These are phyloP conservation scores for Amphiduros pacificus DNA, from an alignment of 2,888 invertebrate genomes.

Conservation along the genomic window DNA sequence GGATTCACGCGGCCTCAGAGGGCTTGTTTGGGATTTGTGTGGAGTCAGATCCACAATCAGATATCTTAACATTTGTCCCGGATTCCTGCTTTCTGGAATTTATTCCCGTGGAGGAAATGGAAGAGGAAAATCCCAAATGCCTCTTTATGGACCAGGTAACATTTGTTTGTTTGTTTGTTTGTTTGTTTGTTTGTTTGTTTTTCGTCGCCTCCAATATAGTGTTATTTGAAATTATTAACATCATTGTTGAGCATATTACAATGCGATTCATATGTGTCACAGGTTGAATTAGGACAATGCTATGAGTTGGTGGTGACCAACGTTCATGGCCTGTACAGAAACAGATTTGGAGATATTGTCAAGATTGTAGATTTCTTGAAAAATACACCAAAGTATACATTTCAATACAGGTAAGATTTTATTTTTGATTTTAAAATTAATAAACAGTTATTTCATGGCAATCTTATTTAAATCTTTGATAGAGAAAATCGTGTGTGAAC, in stretches of 20 bases:
- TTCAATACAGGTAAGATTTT: neutral
- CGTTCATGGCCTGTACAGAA: neutral
- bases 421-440: no score
- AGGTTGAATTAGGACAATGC: neutral
- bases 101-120: neutral
- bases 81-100: neutral
- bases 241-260: no score
- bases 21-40: neutral
- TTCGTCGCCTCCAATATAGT: no score
- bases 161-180: no score
- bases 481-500: no score
- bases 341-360: neutral
- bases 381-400: neutral
- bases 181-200: no score
- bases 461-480: no score
- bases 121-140: neutral
- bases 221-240: no score
- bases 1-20: neutral
- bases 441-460: neutral
- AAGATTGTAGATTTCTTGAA: neutral
- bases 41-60: neutral
- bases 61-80: neutral
- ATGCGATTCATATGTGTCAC: no score
- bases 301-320: constrained; percentile 4
- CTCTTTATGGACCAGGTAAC: no score